A percentile compares a stretch with the other conserved stretches of the same genome.
These are phyloP conservation scores for Toxostoma redivivum DNA, from an alignment of 2,113 vertebrate genomes.

Conservation along the genomic window DNA sequence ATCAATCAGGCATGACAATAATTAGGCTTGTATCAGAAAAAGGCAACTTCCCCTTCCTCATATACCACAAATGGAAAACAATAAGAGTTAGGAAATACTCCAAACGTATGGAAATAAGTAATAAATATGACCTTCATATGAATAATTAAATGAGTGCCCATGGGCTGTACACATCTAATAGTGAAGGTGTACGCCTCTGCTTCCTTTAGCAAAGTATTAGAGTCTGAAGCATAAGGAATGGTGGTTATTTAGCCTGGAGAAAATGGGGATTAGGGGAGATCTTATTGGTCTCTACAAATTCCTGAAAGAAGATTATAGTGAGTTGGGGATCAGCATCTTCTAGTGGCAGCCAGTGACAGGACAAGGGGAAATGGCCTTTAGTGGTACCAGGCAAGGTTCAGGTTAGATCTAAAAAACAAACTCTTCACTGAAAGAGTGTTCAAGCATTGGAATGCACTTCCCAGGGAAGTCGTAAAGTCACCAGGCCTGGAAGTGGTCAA, in stretches of 20 bases:
- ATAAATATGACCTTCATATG: background rate
- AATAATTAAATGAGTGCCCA: background rate
- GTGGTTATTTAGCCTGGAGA: background rate
- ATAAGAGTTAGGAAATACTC: background rate
- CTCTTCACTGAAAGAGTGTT: background rate
- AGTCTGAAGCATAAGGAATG: rapidly evolving
- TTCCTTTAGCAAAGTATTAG: background rate
- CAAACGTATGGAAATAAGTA: background rate
- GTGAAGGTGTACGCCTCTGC: background rate
- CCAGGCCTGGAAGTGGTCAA: background rate
- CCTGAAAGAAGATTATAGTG: background rate
- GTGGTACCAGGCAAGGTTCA: background rate
- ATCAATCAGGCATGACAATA: background rate
- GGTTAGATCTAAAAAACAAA: background rate
- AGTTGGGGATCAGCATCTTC: background rate
- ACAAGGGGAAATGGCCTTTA: background rate
- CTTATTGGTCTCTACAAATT: background rate
- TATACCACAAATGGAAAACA: background rate
- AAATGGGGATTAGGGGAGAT: background rate
- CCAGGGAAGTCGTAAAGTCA: background rate
- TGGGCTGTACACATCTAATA: background rate
- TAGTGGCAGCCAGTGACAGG: background rate
- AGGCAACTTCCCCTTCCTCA: background rate
- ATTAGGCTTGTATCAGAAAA: background rate
- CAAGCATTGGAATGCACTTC: background rate